Evolutionary conservation across 2,888 invertebrate species (phyloP), one percentile per base, ranked within the genome.

Genomic region (Noctua fimbriata): DNA sequence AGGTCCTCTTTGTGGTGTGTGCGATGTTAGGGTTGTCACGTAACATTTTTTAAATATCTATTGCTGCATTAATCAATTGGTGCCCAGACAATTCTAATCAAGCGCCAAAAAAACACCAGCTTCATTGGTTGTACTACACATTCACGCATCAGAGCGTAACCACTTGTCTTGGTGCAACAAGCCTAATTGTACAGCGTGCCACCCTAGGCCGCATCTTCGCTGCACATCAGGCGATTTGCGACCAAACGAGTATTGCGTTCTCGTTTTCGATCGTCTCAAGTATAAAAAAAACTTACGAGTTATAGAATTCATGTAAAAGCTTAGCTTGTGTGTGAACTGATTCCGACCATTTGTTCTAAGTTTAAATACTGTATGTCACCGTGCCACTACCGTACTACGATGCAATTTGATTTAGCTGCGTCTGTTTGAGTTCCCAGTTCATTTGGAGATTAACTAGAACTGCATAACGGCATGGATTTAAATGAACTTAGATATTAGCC

Each of bases 351-450:
- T 67, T 41, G n/a, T 67, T 44, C 67, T 44, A n/a, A 67, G 12
- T 67, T 44, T 24, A 67, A 67, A 67, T 44, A n/a, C 44, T 44
- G 41, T 32, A 18, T 32, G 32, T 63, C 32, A 36, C 63, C 10
- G 32, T 65, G 32, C 32, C 21, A 21, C 21, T 32, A 18, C 16
- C 16, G 52, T 66, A 60, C 73, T 55, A 63, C 70, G 18, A 66
- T 77, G 77, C 81, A 85, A 82, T 78, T 82, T 78, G 73, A 85
- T 81, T 85, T 82, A 84, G 49, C 12, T 65, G 49, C 84, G 47
- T 70, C 69, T 74, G 74, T 60, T 73, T 69, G 58, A 65, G 63
- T 83, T 79, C 9, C 36, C 69, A 71, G 78, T 71, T 66, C 47
- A 66, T 78, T 78, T 83, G 70, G 24, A 52, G 47, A 82, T 77